Conservation (phyloP, 1,140 invertebrate species). For the Vanessa tameamea region DNA sequence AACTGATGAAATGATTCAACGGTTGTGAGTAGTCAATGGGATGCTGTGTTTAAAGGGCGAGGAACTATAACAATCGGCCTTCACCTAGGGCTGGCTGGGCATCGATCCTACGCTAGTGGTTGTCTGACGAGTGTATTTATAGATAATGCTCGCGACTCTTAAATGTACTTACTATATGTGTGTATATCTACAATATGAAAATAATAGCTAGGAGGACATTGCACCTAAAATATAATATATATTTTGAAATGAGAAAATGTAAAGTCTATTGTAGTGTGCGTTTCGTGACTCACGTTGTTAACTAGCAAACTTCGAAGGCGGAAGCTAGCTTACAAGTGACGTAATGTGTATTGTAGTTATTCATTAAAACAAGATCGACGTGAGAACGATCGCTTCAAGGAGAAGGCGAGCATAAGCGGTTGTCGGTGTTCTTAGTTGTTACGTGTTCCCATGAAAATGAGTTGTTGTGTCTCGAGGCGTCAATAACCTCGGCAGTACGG, state of each 20-base stretch:
- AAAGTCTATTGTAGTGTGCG: constrained; percentile 23
- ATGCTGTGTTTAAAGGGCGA: constrained; percentile 56
- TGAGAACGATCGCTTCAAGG: constrained; percentile 74
- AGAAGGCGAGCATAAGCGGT: constrained; percentile 61
- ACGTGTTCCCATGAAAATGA: constrained; percentile 63
- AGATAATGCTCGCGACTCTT: constrained; percentile 58
- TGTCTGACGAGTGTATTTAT: constrained; percentile 73
- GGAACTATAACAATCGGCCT: constrained; percentile 69
- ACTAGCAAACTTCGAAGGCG: constrained; percentile 73
- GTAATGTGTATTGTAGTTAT: constrained; percentile 77
- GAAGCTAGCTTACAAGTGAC: constrained; percentile 74
- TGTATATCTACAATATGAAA: constrained; percentile 33
- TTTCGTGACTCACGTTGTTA: constrained; percentile 75
- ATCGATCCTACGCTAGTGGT: constrained; percentile 67
- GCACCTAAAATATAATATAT: constrained; percentile 38
- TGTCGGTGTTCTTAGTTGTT: constrained; percentile 46
- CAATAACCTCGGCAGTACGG: constrained; percentile 78
- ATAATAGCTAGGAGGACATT: constrained; percentile 46
- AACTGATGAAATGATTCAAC: background rate
- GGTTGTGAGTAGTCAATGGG: constrained; percentile 36
- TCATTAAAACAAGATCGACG: constrained; percentile 73
- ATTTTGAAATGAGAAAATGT: constrained; percentile 3
- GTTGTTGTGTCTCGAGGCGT: constrained; percentile 65
- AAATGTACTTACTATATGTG: constrained; percentile 30
- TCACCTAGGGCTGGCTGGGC: constrained; percentile 73